Percentiles rank a stretch among this genome's conserved stretches.
Evolutionary conservation across 2,113 vertebrate species (phyloP).

Genomic region (Gobiocypris rarus): DNA sequence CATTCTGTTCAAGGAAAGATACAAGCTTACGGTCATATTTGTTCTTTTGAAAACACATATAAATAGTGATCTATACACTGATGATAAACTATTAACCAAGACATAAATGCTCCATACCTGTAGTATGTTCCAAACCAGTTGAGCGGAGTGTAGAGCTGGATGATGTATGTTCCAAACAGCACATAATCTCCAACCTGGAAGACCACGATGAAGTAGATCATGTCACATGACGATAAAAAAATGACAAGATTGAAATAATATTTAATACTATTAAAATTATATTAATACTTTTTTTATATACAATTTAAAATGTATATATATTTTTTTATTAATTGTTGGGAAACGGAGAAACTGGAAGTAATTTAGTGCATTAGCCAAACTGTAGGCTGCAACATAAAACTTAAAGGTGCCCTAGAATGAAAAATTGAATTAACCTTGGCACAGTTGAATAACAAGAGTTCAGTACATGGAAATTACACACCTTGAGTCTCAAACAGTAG

Average conservation of each 20-base stretch:
- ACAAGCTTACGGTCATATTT: not conserved
- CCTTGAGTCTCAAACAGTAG: no score
- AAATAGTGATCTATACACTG: no score
- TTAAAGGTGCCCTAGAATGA: no score
- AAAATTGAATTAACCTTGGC: no score
- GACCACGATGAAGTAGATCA: not conserved
- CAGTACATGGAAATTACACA: no score
- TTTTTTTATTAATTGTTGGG: no score
- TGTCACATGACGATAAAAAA: not conserved
- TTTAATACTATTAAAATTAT: no score
- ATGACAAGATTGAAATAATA: not conserved
- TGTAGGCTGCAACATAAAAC: not conserved
- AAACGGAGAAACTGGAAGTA: not conserved
- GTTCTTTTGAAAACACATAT: not conserved
- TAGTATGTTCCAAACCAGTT: slow-evolving; percentile 99
- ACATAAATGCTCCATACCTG: slow-evolving; percentile 74
- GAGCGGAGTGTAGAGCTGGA: slow-evolving; percentile 92
- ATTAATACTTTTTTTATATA: no score
- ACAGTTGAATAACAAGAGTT: no score
- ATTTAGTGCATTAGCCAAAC: not conserved
- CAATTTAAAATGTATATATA: no score
- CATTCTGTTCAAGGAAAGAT: slow-evolving; percentile 76
- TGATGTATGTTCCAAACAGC: slow-evolving; percentile 95
- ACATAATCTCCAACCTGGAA: slow-evolving; percentile 93
- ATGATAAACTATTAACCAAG: not conserved